Evolutionary conservation across 2,888 invertebrate genomes (phyloP), one percentile per base, ranked within the genome.

Genomic region (Phortica magna): DNA sequence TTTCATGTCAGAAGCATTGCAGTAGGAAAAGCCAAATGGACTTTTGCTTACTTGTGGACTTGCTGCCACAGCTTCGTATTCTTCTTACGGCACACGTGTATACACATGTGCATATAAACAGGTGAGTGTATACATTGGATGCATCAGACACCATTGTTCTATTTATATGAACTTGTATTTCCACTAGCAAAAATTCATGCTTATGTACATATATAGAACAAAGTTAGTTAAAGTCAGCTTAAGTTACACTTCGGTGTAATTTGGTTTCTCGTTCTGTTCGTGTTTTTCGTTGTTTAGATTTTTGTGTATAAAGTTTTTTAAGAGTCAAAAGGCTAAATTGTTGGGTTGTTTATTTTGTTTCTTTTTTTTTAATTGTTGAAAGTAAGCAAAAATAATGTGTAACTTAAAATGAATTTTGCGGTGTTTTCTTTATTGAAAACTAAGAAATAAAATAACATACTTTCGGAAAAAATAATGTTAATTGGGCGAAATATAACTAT

Each of bases 141-240:
- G 19, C 48, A 12, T 48, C 48, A 48, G 48, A 12, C 48, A 48
- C 9, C 9, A 48, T 48, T 12, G 48, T 14, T 48, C 7, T 61
- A 19, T 14, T 9, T 61, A 61, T 31, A 31, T 31, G 5, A 31
- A 31, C 31, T 31, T 31, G 31, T 31, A 31, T 31, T 31, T 31
- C 31, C 31, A 31, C 31, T 31, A 31, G 5, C 31, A 31, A 31
- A 31, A 4, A 31, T 31, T 31, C 31, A 31, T 31, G 61, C 7
- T 61, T 61, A 7, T 59, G 59, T 17, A 10, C 19, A 19, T n/a
- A n/a, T 22, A 61, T 61, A 61, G 19, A 61, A 61, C 14, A 65
- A 65, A 65, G 65, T 65, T 65, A 39, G n/a, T 31, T 41, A 65
- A 61, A 65, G 65, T 65, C 65, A 65, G 65, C 65, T 65, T 65